Evolutionary conservation across 2,797 vertebrate species (phyloP).

Genomic region (Capromys pilorides): DNA sequence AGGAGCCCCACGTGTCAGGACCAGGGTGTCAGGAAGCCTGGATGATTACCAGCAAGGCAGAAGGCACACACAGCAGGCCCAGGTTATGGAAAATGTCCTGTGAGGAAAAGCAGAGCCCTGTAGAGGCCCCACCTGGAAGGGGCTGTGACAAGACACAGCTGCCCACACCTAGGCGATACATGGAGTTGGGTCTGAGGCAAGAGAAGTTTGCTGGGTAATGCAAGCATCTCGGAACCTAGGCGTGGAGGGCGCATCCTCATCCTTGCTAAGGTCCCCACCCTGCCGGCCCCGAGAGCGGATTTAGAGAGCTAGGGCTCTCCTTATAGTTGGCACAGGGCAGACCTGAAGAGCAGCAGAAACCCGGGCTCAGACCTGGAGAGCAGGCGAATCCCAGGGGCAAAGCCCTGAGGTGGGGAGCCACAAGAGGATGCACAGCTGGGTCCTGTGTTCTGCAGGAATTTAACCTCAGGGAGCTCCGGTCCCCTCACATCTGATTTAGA

Average conservation of each 20-base stretch:
- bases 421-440: fast-evolving
- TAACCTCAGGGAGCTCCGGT: fast-evolving
- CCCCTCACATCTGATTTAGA: fast-evolving
- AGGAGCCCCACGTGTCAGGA: fast-evolving
- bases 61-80: background rate
- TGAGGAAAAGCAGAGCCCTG: background rate
- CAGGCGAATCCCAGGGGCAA: fast-evolving
- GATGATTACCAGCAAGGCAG: fast-evolving
- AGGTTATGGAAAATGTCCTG: too few relatives aligned
- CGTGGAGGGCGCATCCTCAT: background rate
- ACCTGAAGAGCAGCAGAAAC: background rate
- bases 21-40: background rate
- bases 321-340: fast-evolving
- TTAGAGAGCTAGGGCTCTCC: fast-evolving
- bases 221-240: background rate
- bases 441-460: fast-evolving
- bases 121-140: fast-evolving
- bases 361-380: fast-evolving
- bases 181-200: background rate
- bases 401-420: too few relatives aligned
- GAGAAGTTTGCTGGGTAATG: background rate
- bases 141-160: background rate
- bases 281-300: fast-evolving
- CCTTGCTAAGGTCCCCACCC: background rate
- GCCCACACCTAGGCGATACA: background rate